A percentile compares a stretch with the other conserved stretches of the same genome.
Evolutionary conservation across 2,113 vertebrate species (phyloP).

Genomic region (Bos taurus): ARS-UCD2.0 NC_037340.1:43732501-43733000

Average conservation of each 20-base stretch:
- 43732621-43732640: not conserved
- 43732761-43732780: not conserved
- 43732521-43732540: not conserved
- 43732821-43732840: not conserved
- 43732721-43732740: not conserved
- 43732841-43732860: not conserved
- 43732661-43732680: not conserved
- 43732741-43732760: not conserved
- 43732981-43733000: not conserved
- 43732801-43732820: not conserved
- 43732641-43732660: not conserved
- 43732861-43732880: not conserved
- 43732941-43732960: not conserved
- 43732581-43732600: not conserved
- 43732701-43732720: not conserved
- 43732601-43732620: not conserved
- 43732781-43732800: not conserved
- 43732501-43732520: not conserved
- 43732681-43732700: not conserved
- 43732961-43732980: not conserved
- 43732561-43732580: not conserved
- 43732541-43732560: not conserved
- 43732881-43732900: not conserved
- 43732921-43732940: not conserved
- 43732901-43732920: not conserved